These are phyloP conservation scores for Anthonomus grandis DNA, from an alignment of 1,140 invertebrate species.

Conservation along the genomic window DNA sequence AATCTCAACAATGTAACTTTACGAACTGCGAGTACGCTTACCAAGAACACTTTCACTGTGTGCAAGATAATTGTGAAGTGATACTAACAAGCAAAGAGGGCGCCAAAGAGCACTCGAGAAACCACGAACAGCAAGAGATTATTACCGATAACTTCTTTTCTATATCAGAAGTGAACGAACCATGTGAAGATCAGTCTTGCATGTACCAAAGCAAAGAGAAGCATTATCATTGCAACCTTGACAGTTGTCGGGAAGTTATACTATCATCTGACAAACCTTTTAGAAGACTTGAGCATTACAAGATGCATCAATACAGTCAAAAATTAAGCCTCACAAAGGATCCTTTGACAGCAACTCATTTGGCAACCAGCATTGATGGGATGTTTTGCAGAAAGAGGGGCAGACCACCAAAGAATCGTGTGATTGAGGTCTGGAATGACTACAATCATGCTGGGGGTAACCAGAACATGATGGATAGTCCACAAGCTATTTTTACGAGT, in stretches of 20 bases:
- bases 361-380: slow-evolving; percentile 74
- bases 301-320: slow-evolving; percentile 71
- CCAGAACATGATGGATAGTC: slow-evolving; percentile 58
- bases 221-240: slow-evolving; percentile 87
- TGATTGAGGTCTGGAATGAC: slow-evolving; percentile 86
- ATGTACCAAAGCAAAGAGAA: slow-evolving; percentile 74
- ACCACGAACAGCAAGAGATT: slow-evolving; percentile 82
- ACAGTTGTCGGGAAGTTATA: slow-evolving; percentile 82
- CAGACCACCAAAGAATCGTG: slow-evolving; percentile 85
- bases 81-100: slow-evolving; percentile 73
- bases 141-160: slow-evolving; percentile 79
- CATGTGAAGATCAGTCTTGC: slow-evolving; percentile 67
- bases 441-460: slow-evolving; percentile 57
- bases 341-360: slow-evolving; percentile 59
- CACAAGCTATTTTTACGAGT: slow-evolving; percentile 89
- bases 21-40: slow-evolving; percentile 65
- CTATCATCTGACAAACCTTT: slow-evolving; percentile 80
- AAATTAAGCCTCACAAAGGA: slow-evolving; percentile 56
- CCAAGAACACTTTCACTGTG: slow-evolving; percentile 75
- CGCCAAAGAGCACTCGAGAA: slow-evolving; percentile 78
- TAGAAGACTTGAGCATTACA: slow-evolving; percentile 83
- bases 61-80: slow-evolving; percentile 63
- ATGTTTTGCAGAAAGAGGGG: slow-evolving; percentile 88
- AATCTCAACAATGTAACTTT: slow-evolving; percentile 50
- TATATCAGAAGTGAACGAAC: slow-evolving; percentile 58